phyloP scores from a whole-genome alignment of 1,140 invertebrate species.

The Scylla paramamosain region DNA sequence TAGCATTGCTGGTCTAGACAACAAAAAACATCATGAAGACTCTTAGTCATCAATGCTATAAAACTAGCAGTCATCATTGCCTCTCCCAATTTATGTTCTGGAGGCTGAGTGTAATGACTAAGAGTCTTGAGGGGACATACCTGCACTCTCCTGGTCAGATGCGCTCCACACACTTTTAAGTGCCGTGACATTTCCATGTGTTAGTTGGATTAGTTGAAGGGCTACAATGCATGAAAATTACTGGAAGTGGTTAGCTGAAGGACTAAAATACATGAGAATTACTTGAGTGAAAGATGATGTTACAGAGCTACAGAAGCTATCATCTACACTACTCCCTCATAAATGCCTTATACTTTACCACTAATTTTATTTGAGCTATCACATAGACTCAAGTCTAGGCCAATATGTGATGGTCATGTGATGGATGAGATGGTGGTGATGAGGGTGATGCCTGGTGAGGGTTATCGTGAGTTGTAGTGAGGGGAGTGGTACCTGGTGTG shows the following conservation, averaged over 20 bases:
- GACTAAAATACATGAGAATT: constrained; percentile 45
- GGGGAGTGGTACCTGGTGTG: constrained; percentile 65
- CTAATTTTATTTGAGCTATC: constrained; percentile 26
- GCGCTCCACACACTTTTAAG: constrained; percentile 40
- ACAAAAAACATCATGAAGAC: background rate
- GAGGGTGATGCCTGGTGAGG: background rate
- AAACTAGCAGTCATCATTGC: background rate
- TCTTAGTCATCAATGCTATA: constrained; percentile 22
- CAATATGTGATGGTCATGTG: background rate
- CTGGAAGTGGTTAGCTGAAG: constrained; percentile 33
- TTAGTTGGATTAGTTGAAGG: constrained; percentile 64
- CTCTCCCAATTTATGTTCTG: background rate
- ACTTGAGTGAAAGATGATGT: constrained; percentile 43
- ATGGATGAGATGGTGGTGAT: background rate
- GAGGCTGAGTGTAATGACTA: constrained; percentile 39
- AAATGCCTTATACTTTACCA: constrained; percentile 45
- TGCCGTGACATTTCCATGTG: constrained; percentile 41
- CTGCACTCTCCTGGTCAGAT: constrained; percentile 33
- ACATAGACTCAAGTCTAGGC: constrained; percentile 26
- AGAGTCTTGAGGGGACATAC: constrained; percentile 58
- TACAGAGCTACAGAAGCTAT: constrained; percentile 42
- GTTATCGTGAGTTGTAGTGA: constrained; percentile 19
- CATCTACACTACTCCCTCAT: constrained; percentile 59
- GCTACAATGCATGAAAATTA: constrained; percentile 63
- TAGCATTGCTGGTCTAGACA: constrained; percentile 9